Conservation (phyloP, 1,140 invertebrate species). For the Plodia interpunctella region DNA sequence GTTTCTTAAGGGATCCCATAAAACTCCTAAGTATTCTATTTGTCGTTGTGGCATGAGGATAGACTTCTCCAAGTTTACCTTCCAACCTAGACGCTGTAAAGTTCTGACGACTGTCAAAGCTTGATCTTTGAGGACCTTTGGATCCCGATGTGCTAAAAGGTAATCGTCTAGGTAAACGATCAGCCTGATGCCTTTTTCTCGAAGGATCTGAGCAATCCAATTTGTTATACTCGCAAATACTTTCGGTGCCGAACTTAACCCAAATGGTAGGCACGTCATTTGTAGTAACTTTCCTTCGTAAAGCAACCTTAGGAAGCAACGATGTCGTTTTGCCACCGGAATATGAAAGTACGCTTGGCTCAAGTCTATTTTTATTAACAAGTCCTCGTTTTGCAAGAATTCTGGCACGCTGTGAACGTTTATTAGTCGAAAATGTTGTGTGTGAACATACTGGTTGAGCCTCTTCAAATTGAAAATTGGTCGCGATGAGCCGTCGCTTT, state of each 20-base stretch:
- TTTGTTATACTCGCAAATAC: slow-evolving; percentile 27
- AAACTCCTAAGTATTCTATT: slow-evolving; percentile 17
- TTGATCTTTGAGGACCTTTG: slow-evolving; percentile 18
- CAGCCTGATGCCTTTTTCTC: slow-evolving; percentile 22
- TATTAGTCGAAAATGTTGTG: slow-evolving; percentile 31
- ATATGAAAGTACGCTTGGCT: slow-evolving; percentile 38
- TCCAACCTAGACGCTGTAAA: slow-evolving; percentile 19
- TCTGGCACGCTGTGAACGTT: slow-evolving; percentile 29
- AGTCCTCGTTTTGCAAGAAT: slow-evolving; percentile 34
- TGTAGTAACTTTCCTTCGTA: slow-evolving; percentile 29
- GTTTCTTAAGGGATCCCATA: slow-evolving; percentile 13
- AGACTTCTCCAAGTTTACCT: slow-evolving; percentile 16
- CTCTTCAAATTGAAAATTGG: slow-evolving; percentile 21
- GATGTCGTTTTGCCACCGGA: slow-evolving; percentile 26
- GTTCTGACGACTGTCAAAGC: slow-evolving; percentile 12
- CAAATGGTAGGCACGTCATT: slow-evolving; percentile 32
- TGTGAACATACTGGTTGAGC: slow-evolving; percentile 16
- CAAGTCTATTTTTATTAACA: slow-evolving; percentile 31
- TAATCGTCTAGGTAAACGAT: slow-evolving; percentile 42
- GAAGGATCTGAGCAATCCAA: slow-evolving; percentile 32
- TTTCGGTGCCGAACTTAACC: slow-evolving; percentile 26
- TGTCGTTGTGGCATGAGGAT: slow-evolving; percentile 9
- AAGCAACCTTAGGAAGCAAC: slow-evolving; percentile 25
- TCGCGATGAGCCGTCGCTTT: slow-evolving; percentile 17
- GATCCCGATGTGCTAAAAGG: slow-evolving; percentile 29